Percentiles rank a stretch among this genome's conserved stretches.
Conservation (phyloP, 2,888 invertebrate species). For the Lacanobia wlatinum region DNA sequence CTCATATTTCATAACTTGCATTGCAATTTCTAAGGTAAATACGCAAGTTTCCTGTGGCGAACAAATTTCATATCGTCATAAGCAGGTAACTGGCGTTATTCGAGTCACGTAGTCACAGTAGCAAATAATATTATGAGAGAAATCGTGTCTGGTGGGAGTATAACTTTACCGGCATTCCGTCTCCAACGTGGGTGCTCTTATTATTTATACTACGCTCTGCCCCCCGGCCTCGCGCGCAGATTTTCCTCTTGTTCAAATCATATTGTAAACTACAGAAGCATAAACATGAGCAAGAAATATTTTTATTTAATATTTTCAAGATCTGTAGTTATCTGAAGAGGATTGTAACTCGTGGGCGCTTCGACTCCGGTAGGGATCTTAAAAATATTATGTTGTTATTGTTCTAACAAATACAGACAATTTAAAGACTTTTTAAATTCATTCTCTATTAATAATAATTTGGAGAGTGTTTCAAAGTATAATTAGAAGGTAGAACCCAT, state of each 20-base stretch:
- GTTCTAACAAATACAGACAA: neutral
- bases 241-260: conserved; percentile 37
- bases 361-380: neutral
- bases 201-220: conserved; percentile 59
- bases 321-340: neutral
- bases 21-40: conserved; percentile 80
- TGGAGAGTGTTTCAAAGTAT: too few relatives aligned
- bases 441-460: too few relatives aligned
- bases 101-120: conserved; percentile 80
- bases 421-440: neutral
- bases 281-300: conserved; percentile 8
- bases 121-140: conserved; percentile 87
- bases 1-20: conserved; percentile 73
- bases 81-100: conserved; percentile 80
- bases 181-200: conserved; percentile 64
- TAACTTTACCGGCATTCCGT: conserved; percentile 77
- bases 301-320: conserved; percentile 14
- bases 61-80: conserved; percentile 83
- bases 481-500: too few relatives aligned
- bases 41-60: conserved; percentile 79
- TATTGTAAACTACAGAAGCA: conserved; percentile 28
- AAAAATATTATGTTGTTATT: neutral
- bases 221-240: conserved; percentile 33
- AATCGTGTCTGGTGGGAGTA: conserved; percentile 82
- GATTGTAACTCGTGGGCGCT: neutral